Evolutionary conservation across 2,113 vertebrate species (phyloP), one percentile per base, ranked within the genome.

Genomic region (Larimichthys crocea): DNA sequence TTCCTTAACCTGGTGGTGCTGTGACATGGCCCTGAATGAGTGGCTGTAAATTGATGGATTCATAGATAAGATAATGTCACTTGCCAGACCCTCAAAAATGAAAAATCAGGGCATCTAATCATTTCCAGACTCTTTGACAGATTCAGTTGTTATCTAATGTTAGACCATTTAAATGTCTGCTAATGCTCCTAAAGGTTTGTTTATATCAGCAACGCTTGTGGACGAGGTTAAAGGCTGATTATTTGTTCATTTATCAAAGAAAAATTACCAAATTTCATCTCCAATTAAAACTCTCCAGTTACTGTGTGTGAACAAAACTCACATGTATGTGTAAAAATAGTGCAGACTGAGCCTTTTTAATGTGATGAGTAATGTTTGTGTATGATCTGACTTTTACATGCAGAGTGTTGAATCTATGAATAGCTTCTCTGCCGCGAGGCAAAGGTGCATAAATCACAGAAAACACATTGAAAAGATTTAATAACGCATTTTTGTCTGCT

Each of bases 361-460:
- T 73, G 44, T 48, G 52, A 64, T 86, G 76, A 83, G 52, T 67
- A 60, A 74, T 71, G 63, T 40, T 26, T 40, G 3, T 48, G 50
- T 42, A 49, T 65, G 67, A 56, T 71, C 35, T 57, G 9, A 35
- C 31, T 79, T 49, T 70, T 61, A 35, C 44, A 74, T 61, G 35
- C 50, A 64, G 24, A 55, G 57, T 40, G 63, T 20, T 15, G 29
- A 76, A 72, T 64, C 64, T 55, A 68, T 73, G 71, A 80, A 76
- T 82, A 79, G 70, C 62, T 40, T 29, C 35, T 59, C 15, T 56
- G 75, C 79, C 2, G 12, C 22, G 71, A 76, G 61, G 42, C 67
- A 64, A 64, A 77, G 59, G 77, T 81, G 71, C 11, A 11, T 62
- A 75, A 81, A 81, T 75, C 64, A 68, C 61, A 72, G 78, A 26